Base-by-base conservation (phyloP, 2,888 invertebrate genomes). In the Orthosia cruda region DNA sequence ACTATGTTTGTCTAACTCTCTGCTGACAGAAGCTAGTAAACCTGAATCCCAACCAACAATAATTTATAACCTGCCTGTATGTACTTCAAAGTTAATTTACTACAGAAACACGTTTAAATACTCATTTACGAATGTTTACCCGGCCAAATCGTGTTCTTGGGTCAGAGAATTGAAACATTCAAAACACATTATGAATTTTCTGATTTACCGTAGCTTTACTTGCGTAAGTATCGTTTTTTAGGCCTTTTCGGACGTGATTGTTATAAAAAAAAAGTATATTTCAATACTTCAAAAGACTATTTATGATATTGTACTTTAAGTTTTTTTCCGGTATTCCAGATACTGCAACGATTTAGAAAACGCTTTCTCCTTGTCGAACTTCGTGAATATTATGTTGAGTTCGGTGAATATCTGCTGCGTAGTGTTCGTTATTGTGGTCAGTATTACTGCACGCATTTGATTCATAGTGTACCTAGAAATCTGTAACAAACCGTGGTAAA, bases 331-430 rank as follows among this genome's bases (percentile, higher is more conserved):
- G 13, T 52, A 71, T 87, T 88, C 69, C 90, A 96, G 96, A 78
- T 96, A 96, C 86, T 96, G 96, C 82, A 93, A 93, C 50, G 94
- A 96, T 81, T 91, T 96, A 74, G 96, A 95, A 88, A 92, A 93
- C 71, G 95, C 95, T n/a, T 95, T 94, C 87, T 92, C 94, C 3
- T 88, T 95, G 16, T 94, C 95, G 64, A 96, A 92, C 87, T 93
- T 92, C 13, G 93, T 95, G 40, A 96, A 96, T 80, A 94, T 96
- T 66, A 91, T 95, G 32, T 88, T 96, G 74, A 96, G 96, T 78
- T 96, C 96, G 0, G 88, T 95, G 0, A 96, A 96, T 81, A 96
- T 96, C 69, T 96, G 96, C 90, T 96, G 96, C 71, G 96, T 96
- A 15, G 93, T 95, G 9, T 96, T 96, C 79, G 94, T 95, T 16